Evolutionary conservation across 53 echinoderm and acorn worm species (phyloP).

Genomic region (Patiria pectinifera): DNA sequence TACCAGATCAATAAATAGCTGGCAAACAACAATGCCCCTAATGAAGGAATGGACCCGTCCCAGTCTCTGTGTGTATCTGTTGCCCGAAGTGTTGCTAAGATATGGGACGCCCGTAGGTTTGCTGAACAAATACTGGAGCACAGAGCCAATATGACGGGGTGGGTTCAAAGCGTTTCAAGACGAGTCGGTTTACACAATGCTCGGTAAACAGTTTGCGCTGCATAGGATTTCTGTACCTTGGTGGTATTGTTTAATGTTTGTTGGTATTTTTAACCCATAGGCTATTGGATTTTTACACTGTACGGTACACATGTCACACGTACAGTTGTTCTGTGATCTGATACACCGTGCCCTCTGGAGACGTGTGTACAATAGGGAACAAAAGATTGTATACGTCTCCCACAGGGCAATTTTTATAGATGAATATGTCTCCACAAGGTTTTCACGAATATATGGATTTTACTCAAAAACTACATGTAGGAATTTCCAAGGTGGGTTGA

Average conservation of each 20-base stretch:
- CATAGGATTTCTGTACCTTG: background rate
- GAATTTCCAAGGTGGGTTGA: no score
- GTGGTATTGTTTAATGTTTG: constrained; percentile 11
- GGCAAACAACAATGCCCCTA: constrained; percentile 8
- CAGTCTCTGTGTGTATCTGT: constrained; percentile 39
- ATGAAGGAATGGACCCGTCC: background rate
- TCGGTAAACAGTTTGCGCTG: constrained; percentile 20
- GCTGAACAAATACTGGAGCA: constrained; percentile 33
- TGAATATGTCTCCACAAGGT: no score
- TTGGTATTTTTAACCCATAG: background rate
- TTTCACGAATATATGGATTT: no score
- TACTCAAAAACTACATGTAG: no score
- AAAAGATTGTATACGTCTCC: no score
- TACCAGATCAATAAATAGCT: background rate
- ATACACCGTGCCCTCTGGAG: no score
- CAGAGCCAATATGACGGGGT: background rate
- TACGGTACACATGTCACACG: no score
- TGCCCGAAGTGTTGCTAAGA: constrained; percentile 50
- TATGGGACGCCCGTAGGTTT: constrained; percentile 24
- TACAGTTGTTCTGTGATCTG: no score
- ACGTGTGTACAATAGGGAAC: no score
- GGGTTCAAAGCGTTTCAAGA: background rate
- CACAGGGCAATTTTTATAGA: no score
- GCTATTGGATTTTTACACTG: background rate
- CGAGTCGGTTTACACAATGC: background rate